Evolutionary conservation across 2,113 vertebrate species (phyloP).

Genomic region (Sminthopsis crassicaudata): DNA sequence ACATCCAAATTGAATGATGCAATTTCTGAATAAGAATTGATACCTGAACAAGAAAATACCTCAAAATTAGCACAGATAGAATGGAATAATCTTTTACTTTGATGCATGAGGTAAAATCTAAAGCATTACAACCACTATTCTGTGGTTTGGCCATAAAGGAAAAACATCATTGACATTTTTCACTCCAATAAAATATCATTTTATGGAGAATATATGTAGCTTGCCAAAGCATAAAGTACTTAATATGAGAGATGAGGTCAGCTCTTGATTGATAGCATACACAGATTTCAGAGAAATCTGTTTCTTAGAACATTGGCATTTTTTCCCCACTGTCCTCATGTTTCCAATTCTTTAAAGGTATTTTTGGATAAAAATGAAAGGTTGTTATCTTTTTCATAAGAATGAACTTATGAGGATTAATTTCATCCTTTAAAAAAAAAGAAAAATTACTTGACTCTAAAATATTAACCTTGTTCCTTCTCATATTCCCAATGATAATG

Average conservation of each 20-base stretch:
- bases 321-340: neutral
- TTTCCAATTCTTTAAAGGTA: neutral
- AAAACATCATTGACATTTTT: neutral
- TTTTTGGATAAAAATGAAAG: neutral
- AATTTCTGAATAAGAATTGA: neutral
- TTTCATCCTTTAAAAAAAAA: neutral
- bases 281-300: neutral
- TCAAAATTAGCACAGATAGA: neutral
- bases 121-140: neutral
- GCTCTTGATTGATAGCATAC: constrained; percentile 11
- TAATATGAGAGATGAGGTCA: neutral
- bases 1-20: constrained; percentile 10
- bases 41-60: neutral
- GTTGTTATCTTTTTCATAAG: neutral
- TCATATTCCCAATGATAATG: neutral
- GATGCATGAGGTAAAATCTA: constrained; percentile 2
- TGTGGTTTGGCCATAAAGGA: neutral
- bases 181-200: neutral
- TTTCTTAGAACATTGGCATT: neutral
- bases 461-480: neutral
- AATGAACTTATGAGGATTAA: neutral
- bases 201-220: neutral
- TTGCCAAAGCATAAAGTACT: neutral
- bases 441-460: neutral
- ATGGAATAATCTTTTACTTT: constrained; percentile 12